Evolutionary conservation across 2,888 invertebrate genomes (phyloP).

Genomic region (Orchesellides sinensis): DNA sequence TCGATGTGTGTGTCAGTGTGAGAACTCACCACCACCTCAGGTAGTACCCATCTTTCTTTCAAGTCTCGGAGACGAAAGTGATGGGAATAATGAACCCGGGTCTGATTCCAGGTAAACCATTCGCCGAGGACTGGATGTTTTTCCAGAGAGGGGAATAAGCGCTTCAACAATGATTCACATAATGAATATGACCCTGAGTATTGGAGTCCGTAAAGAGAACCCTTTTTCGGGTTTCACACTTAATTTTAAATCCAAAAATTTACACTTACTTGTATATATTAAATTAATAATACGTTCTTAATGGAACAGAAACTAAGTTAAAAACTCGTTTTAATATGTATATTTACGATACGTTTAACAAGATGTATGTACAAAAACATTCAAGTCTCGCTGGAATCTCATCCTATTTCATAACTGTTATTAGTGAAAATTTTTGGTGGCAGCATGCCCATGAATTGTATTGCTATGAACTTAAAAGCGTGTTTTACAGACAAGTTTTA

Average conservation of each 20-base stretch:
- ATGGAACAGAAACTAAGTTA: no score
- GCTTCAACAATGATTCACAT: constrained; percentile 60
- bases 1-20: constrained; percentile 84
- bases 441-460: no score
- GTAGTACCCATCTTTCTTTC: constrained; percentile 75
- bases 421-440: no score
- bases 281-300: no score
- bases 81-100: constrained; percentile 72
- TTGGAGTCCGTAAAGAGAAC: constrained; percentile 57
- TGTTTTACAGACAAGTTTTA: no score
- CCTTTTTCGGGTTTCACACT: no score
- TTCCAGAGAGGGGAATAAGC: constrained; percentile 66
- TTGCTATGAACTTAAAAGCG: no score
- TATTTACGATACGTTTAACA: neutral
- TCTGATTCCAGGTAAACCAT: constrained; percentile 72
- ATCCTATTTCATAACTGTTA: neutral
- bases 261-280: no score
- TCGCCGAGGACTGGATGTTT: constrained; percentile 63
- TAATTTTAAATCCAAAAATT: no score
- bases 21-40: constrained; percentile 67
- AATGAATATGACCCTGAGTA: constrained; percentile 62
- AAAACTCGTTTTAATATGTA: no score
- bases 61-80: constrained; percentile 75
- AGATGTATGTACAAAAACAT: constrained; percentile 10
- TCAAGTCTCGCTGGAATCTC: constrained; percentile 26